Evolutionary conservation across 1,140 invertebrate species (phyloP), one percentile per base, ranked within the genome.

Genomic region (Ceratitis capitata): DNA sequence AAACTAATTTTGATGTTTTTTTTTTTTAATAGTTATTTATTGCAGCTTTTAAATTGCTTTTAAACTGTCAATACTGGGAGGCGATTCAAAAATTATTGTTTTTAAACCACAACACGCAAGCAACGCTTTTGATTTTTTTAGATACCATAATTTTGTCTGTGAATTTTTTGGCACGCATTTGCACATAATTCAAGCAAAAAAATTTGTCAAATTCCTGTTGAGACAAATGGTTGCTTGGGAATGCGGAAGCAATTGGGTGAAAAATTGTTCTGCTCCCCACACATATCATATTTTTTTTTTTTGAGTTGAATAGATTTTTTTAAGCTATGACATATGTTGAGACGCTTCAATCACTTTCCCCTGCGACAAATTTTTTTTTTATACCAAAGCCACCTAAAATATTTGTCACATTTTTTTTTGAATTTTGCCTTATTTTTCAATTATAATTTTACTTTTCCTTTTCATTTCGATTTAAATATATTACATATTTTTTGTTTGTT

Each of bases 181-280:
- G n/a, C n/a, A n/a, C n/a, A n/a, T n/a, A 39, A 69, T 19, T 6
- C 7, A 6, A 32, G 29, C 32, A 39, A 19, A 39, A 69, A 32
- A 69, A 69, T 69, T 69, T 69, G 61, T 69, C 61, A 69, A 69
- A 35, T 5, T 19, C n/a, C n/a, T n/a, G n/a, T n/a, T n/a, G n/a
- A n/a, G 19, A 39, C 61, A 69, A 58, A 19, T 39, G 10, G 51
- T 56, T 19, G 23, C 19, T 56, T 56, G 10, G 19, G n/a, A 23
- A 23, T n/a, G 51, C 5, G 51, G 51, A 56, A 23, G n/a, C n/a
- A n/a, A n/a, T n/a, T n/a, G n/a, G n/a, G 51, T 23, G 19, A n/a
- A 56, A 56, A 56, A 56, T 56, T 56, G 51, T 56, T 23, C 5
- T 64, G 58, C 58, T 32, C 10, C 4, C 14, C 16, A 35, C 32